These are phyloP conservation scores for Nannospalax galili DNA, from an alignment of 2,113 vertebrate genomes.

Conservation along the genomic window DNA sequence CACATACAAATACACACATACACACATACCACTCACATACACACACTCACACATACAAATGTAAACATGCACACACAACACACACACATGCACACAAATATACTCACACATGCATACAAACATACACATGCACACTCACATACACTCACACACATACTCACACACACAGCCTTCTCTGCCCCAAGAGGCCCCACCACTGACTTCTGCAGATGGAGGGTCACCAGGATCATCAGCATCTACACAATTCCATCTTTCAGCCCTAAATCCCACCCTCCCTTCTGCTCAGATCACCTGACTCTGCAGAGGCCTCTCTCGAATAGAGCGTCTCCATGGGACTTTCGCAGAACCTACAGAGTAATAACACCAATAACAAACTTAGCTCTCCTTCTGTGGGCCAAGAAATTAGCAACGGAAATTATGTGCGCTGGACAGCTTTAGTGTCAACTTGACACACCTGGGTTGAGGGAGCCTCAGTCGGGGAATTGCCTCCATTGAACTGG, in stretches of 20 bases:
- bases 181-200: not conserved
- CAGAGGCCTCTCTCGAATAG: accelerated
- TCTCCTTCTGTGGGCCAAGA: not conserved
- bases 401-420: not conserved
- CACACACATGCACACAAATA: too few species aligned
- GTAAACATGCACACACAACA: too few species aligned
- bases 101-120: not conserved
- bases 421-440: too few species aligned
- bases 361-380: too few species aligned
- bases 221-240: not conserved
- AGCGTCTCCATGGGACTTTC: not conserved
- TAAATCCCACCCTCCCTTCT: not conserved
- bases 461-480: too few species aligned
- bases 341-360: not conserved
- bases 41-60: too few species aligned
- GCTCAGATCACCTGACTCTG: not conserved
- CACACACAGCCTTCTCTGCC: not conserved
- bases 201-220: not conserved
- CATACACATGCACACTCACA: too few species aligned
- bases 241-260: not conserved
- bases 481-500: too few species aligned
- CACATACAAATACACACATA: too few species aligned
- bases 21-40: too few species aligned
- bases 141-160: too few species aligned
- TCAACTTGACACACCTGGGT: too few species aligned